These are phyloP conservation scores for Eubucco bourcierii DNA, from an alignment of 2,113 vertebrate species.

Conservation along the genomic window DNA sequence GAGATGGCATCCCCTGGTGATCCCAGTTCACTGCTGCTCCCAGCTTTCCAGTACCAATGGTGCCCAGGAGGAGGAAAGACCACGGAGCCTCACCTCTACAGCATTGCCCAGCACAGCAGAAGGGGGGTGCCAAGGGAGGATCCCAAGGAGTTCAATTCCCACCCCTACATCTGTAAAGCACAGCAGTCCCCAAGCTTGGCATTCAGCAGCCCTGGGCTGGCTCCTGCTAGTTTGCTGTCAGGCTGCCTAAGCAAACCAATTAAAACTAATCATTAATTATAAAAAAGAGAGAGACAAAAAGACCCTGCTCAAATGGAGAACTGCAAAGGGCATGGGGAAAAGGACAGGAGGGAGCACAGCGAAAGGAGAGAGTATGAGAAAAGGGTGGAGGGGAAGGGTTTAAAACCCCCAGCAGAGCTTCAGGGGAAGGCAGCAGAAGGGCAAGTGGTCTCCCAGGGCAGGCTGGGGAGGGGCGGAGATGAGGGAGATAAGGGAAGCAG, in stretches of 20 bases:
- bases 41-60: not conserved
- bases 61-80: not conserved
- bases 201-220: slow-evolving; percentile 64
- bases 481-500: not conserved
- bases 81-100: rapidly evolving
- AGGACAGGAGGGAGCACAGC: not conserved
- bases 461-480: not conserved
- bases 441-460: not conserved
- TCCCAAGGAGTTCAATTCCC: not conserved
- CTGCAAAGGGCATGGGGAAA: slow-evolving; percentile 6
- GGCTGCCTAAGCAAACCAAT: slow-evolving; percentile 85
- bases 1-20: not conserved
- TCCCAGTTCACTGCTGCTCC: not conserved
- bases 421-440: not conserved
- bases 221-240: slow-evolving; percentile 80
- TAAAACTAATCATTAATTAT: slow-evolving; percentile 91
- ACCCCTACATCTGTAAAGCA: not conserved
- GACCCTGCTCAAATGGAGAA: slow-evolving; percentile 29
- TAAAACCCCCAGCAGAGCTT: not conserved
- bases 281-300: slow-evolving; percentile 71
- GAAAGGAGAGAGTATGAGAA: not conserved
- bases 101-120: not conserved
- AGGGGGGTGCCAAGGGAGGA: not conserved
- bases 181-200: slow-evolving; percentile 43
- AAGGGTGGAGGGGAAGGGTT: not conserved